phyloP scores from a whole-genome alignment of 2,888 invertebrate species.

The Eupithecia dodoneata region DNA sequence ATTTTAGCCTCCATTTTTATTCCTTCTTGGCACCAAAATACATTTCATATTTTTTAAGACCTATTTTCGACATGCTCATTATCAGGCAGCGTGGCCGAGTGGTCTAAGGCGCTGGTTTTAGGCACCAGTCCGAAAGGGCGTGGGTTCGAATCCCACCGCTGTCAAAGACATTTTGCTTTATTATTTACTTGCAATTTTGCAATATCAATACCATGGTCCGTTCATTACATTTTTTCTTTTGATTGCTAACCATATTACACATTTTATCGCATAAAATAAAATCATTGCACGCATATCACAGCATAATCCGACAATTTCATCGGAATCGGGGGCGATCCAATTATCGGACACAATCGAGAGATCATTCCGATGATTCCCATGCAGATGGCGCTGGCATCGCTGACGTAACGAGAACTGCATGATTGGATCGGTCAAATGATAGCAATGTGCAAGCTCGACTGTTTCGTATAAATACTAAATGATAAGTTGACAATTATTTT shows the following conservation, averaged over 20 bases:
- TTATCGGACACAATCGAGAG: slow-evolving; percentile 71
- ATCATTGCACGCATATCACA: slow-evolving; percentile 18
- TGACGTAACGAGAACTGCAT: slow-evolving; percentile 41
- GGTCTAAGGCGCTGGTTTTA: slow-evolving; percentile 87
- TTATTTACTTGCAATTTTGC: not conserved
- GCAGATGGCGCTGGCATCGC: slow-evolving; percentile 42
- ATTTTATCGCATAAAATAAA: not conserved
- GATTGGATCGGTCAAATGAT: slow-evolving; percentile 43
- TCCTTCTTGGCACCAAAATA: not conserved
- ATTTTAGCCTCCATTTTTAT: not conserved
- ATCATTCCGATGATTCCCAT: slow-evolving; percentile 58
- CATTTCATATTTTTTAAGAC: not conserved
- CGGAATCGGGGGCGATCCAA: slow-evolving; percentile 61
- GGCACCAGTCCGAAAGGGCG: slow-evolving; percentile 89
- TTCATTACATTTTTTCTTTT: not conserved
- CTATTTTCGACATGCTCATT: not conserved
- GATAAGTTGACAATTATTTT: not conserved
- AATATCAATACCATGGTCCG: not conserved
- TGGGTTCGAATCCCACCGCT: slow-evolving; percentile 89
- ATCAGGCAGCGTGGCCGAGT: slow-evolving; percentile 86
- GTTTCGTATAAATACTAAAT: slow-evolving; percentile 8
- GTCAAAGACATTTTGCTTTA: slow-evolving; percentile 66
- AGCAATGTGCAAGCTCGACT: slow-evolving; percentile 21
- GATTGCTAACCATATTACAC: not conserved
- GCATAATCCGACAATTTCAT: slow-evolving; percentile 41